These are phyloP conservation scores for Mythimna vitellina DNA, from an alignment of 2,888 invertebrate species.

Conservation along the genomic window DNA sequence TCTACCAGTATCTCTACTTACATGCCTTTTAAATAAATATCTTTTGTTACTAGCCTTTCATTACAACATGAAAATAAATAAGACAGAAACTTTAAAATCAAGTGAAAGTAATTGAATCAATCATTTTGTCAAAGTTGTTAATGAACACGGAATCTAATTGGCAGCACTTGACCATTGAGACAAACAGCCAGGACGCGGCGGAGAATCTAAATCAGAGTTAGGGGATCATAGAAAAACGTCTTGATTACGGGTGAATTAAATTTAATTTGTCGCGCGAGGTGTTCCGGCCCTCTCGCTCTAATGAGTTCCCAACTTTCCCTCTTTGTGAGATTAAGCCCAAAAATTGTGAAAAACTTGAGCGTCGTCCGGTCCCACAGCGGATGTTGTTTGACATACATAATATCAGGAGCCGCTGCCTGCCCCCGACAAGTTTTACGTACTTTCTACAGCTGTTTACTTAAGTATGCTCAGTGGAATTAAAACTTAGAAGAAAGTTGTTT, in stretches of 20 bases:
- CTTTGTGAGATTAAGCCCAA: slow-evolving; percentile 83
- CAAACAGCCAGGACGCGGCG: slow-evolving; percentile 58
- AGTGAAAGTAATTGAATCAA: slow-evolving; percentile 59
- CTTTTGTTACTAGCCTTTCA: not conserved
- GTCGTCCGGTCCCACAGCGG: slow-evolving; percentile 65
- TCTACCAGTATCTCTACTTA: not conserved
- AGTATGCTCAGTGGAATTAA: slow-evolving; percentile 78
- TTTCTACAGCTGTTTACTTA: slow-evolving; percentile 75
- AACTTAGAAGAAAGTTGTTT: slow-evolving; percentile 75
- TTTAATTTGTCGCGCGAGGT: slow-evolving; percentile 82
- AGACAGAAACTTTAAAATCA: slow-evolving; percentile 46
- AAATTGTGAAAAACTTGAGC: slow-evolving; percentile 81
- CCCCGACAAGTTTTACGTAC: slow-evolving; percentile 69
- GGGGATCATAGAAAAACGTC: slow-evolving; percentile 62
- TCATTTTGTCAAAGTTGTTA: slow-evolving; percentile 61
- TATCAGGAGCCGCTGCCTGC: slow-evolving; percentile 63
- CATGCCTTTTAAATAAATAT: too few species aligned
- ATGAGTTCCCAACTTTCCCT: slow-evolving; percentile 84
- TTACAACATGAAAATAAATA: slow-evolving; percentile 17
- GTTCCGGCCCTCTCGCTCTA: slow-evolving; percentile 80
- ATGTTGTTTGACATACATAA: slow-evolving; percentile 74
- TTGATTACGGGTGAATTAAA: slow-evolving; percentile 73
- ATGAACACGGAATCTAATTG: slow-evolving; percentile 67
- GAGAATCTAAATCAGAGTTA: slow-evolving; percentile 66
- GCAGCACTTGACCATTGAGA: slow-evolving; percentile 64